Base-by-base conservation (phyloP, 2,888 invertebrate genomes). In the Nomada hirtipes region DNA sequence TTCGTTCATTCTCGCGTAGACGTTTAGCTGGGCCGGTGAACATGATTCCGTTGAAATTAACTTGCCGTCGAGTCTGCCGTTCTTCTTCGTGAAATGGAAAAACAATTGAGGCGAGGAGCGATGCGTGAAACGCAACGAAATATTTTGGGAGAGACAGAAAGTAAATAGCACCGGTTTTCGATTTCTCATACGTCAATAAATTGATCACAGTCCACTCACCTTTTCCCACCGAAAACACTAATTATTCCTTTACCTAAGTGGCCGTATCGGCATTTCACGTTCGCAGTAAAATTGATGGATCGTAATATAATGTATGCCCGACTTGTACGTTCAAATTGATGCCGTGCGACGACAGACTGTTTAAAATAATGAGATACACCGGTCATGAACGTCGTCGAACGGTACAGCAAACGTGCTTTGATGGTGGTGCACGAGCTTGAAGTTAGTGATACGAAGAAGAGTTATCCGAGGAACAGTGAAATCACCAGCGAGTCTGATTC, bases 311-410 rank as follows among this genome's bases (percentile, higher is more conserved):
- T 81, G 79, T 59, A 53, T 15, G 15, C 53, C 20, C 50, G 15
- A 29, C 11, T 78, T 65, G 78, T 55, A n/a, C 15, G 47, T 47
- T 26, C 52, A 57, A 77, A 76, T 84, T 68, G 61, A 81, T 59
- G 68, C 61, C 61, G 57, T 61, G 70, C 82, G 76, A 67, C 63
- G 77, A 76, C 77, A 52, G 67, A 79, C 82, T 64, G 69, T 59
- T 74, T 13, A 70, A 76, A 83, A 90, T 88, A 88, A 90, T 90
- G 90, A 73, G 73, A 88, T 85, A 77, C 71, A 64, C 79, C 72
- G 86, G 89, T 85, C 86, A 91, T 91, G 91, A 91, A 85, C 85
- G 75, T 87, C 78, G 71, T 83, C 82, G 88, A 84, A 26, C 72
- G 86, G 79, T 87, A 73, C 78, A 81, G 79, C 71, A 88, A 88